Conservation (phyloP, 2,113 vertebrate species). For the Isurus oxyrinchus region DNA sequence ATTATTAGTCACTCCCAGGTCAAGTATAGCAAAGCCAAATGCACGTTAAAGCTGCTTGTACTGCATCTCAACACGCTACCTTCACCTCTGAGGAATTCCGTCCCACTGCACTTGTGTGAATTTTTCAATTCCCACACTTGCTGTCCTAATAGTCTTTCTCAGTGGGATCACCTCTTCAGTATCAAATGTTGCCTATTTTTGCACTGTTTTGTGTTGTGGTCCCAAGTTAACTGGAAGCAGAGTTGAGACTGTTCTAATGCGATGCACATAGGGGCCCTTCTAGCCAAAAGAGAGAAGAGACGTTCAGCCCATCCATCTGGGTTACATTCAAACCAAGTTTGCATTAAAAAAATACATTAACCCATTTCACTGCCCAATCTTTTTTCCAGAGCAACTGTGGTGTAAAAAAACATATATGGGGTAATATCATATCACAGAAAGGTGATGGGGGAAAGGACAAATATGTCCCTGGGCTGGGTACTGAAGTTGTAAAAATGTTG, state of each 20-base stretch:
- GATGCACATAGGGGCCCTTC: not conserved
- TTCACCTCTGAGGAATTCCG: not conserved
- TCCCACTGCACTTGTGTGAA: not conserved
- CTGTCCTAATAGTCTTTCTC: not conserved
- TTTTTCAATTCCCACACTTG: not conserved
- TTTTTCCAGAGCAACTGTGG: not conserved
- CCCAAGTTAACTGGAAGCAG: not conserved
- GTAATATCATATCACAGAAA: not conserved
- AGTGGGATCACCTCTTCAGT: slow-evolving; percentile 7
- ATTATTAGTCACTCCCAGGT: not conserved
- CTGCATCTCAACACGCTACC: not conserved
- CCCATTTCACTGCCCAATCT: not conserved
- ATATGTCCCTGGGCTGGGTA: not conserved
- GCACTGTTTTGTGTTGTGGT: not conserved
- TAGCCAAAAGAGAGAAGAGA: not conserved
- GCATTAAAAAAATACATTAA: not conserved
- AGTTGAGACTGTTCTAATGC: not conserved
- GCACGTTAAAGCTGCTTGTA: not conserved
- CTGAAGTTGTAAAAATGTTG: not conserved
- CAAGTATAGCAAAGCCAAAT: not conserved
- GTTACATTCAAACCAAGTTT: not conserved
- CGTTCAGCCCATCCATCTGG: not conserved
- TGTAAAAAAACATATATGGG: not conserved
- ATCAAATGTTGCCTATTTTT: not conserved
- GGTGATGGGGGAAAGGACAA: not conserved